Conservation (phyloP, 2,113 vertebrate genomes). For the Acinonyx jubatus region DNA sequence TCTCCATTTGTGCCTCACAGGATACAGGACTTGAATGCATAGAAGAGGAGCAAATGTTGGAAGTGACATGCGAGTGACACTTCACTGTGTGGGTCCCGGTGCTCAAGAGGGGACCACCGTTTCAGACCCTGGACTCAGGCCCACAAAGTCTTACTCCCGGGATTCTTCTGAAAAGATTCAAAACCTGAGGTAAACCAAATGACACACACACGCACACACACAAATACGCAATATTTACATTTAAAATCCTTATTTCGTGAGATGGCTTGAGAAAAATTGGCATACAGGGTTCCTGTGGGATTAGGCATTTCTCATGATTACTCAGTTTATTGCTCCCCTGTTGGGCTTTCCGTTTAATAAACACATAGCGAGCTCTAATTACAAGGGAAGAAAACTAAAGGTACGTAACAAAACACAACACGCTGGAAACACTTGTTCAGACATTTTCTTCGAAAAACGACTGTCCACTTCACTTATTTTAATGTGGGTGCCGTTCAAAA, state of each 20-base stretch:
- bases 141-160: background rate
- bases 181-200: conserved; percentile 65
- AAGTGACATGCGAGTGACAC: background rate
- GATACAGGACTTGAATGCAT: background rate
- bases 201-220: background rate
- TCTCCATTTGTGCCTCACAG: background rate
- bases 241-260: conserved; percentile 68
- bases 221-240: conserved; percentile 58
- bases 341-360: conserved; percentile 56
- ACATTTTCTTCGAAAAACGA: conserved; percentile 69
- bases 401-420: conserved; percentile 58
- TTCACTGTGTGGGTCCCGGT: background rate
- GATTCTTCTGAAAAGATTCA: conserved; percentile 59
- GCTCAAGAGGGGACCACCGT: background rate
- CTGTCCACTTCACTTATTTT: conserved; percentile 67
- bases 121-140: background rate
- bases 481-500: conserved; percentile 76
- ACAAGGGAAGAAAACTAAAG: conserved; percentile 60
- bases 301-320: conserved; percentile 33
- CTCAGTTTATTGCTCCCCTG: conserved; percentile 48
- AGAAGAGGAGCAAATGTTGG: background rate
- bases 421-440: conserved; percentile 44
- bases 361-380: conserved; percentile 41
- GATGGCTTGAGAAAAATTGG: conserved; percentile 66
- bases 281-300: conserved; percentile 52